Evolutionary conservation across 2,888 invertebrate species (phyloP).

Genomic region (Orthosia gothica): DNA sequence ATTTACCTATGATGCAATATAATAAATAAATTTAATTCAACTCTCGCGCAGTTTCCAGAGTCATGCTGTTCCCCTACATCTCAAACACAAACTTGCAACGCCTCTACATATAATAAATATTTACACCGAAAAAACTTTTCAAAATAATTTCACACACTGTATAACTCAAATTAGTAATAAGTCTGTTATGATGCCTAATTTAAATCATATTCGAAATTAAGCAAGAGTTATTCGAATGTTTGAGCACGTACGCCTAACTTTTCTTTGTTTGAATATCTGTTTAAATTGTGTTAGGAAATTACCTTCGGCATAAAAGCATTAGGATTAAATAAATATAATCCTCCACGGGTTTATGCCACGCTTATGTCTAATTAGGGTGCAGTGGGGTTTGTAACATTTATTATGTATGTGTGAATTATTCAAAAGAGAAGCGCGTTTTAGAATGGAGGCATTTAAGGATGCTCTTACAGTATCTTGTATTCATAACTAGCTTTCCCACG

Average conservation of each 20-base stretch:
- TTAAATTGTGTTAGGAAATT: slow-evolving; percentile 53
- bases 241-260: slow-evolving; percentile 28
- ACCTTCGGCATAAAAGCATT: slow-evolving; percentile 50
- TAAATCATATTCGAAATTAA: slow-evolving; percentile 30
- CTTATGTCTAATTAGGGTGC: slow-evolving; percentile 56
- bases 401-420: slow-evolving; percentile 52
- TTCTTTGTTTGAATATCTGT: slow-evolving; percentile 29
- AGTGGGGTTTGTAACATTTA: slow-evolving; percentile 31
- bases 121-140: too few species aligned
- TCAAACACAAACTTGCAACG: too few species aligned
- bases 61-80: too few species aligned
- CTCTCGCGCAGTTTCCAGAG: too few species aligned
- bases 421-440: slow-evolving; percentile 19
- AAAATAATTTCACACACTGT: background rate
- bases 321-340: slow-evolving; percentile 36
- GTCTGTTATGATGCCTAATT: slow-evolving; percentile 9
- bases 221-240: slow-evolving; percentile 36
- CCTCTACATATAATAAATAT: too few species aligned
- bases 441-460: slow-evolving; percentile 4
- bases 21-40: too few species aligned
- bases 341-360: slow-evolving; percentile 48
- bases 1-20: too few species aligned
- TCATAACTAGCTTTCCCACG: too few species aligned
- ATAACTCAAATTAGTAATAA: background rate
- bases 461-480: slow-evolving; percentile 10